These are phyloP conservation scores for Peribatodes rhomboidaria DNA, from an alignment of 2,888 invertebrate genomes.

Conservation along the genomic window DNA sequence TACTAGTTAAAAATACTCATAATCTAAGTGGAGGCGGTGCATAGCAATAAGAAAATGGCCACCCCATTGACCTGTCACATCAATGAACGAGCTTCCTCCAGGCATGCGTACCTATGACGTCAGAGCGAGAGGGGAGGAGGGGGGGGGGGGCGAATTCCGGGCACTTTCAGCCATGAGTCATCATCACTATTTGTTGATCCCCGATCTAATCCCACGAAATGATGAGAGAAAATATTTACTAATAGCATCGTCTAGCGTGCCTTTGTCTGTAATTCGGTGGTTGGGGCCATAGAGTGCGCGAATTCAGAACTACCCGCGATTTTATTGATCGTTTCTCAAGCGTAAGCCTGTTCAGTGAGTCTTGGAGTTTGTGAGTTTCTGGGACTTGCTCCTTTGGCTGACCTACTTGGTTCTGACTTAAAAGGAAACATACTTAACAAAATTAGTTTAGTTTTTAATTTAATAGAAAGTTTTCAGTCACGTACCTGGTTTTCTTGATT, in stretches of 20 bases:
- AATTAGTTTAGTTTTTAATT: background rate
- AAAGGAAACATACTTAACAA: too few species aligned
- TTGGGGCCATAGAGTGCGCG: background rate
- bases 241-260: background rate
- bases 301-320: constrained; percentile 23
- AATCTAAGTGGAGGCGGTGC: constrained; percentile 45
- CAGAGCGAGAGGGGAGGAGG: constrained; percentile 49
- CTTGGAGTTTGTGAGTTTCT: constrained; percentile 5
- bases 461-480: constrained; percentile 31
- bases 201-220: constrained; percentile 20
- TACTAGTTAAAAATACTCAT: constrained; percentile 27
- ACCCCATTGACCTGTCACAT: constrained; percentile 58
- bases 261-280: constrained; percentile 2
- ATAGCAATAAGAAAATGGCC: constrained; percentile 48
- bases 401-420: background rate
- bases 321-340: constrained; percentile 29
- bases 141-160: constrained; percentile 41
- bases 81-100: constrained; percentile 58
- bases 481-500: constrained; percentile 98
- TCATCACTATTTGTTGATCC: constrained; percentile 35
- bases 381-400: background rate
- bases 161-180: constrained; percentile 37
- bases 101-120: constrained; percentile 64
- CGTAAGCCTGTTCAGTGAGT: background rate
- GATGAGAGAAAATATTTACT: constrained; percentile 24